Percentiles rank a stretch among this genome's conserved stretches.
These are phyloP conservation scores for Protula sp. DNA, from an alignment of 2,888 invertebrate species.

Conservation along the genomic window DNA sequence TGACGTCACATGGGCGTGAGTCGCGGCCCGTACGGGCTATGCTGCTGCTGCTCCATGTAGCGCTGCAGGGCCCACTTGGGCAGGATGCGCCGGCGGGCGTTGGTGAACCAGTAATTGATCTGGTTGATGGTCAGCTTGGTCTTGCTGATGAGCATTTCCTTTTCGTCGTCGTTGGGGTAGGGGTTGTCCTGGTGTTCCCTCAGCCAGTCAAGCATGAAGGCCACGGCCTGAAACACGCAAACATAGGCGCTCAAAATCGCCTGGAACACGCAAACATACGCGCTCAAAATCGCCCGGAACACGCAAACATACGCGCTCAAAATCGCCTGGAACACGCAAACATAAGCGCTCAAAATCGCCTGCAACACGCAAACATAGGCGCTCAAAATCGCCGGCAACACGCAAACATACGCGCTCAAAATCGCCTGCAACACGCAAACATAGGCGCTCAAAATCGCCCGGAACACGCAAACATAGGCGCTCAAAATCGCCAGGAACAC, in stretches of 20 bases:
- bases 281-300: too few relatives aligned
- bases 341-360: too few relatives aligned
- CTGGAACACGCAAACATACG: too few relatives aligned
- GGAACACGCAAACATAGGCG: too few relatives aligned
- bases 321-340: slow-evolving; percentile 40
- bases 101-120: slow-evolving; percentile 55
- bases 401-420: too few relatives aligned
- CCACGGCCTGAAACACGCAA: slow-evolving; percentile 44
- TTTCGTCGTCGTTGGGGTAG: slow-evolving; percentile 53
- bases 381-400: too few relatives aligned
- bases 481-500: too few relatives aligned
- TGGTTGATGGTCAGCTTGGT: slow-evolving; percentile 52
- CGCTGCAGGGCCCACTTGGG: slow-evolving; percentile 47
- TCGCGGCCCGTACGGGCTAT: background rate
- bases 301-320: too few relatives aligned
- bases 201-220: slow-evolving; percentile 53
- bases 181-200: slow-evolving; percentile 52
- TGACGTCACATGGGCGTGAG: background rate
- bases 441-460: too few relatives aligned
- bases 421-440: slow-evolving; percentile 38
- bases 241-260: too few relatives aligned
- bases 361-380: too few relatives aligned
- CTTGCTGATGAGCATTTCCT: slow-evolving; percentile 50
- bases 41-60: slow-evolving; percentile 19
- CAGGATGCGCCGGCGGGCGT: slow-evolving; percentile 51